A percentile compares a stretch with the other conserved stretches of the same genome.
These are phyloP conservation scores for Peromyscus aztecus DNA, from an alignment of 2,797 vertebrate species.

Conservation along the genomic window DNA sequence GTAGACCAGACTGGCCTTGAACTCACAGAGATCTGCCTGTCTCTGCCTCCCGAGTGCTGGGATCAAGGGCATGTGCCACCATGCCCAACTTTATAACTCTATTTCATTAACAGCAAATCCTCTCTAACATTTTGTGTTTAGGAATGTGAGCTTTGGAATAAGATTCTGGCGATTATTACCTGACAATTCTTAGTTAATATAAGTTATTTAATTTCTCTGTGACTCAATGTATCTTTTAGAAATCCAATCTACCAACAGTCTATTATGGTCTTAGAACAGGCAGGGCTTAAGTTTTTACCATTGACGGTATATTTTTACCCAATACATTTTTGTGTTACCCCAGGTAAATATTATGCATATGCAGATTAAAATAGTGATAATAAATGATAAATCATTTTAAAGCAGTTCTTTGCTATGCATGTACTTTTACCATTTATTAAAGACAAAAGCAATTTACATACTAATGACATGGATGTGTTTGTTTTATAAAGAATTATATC, in stretches of 20 bases:
- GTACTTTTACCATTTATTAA: not conserved
- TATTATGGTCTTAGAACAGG: not conserved
- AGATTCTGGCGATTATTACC: not conserved
- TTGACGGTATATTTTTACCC: not conserved
- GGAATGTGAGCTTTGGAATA: not conserved
- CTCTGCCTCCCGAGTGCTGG: not conserved
- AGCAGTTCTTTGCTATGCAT: not conserved
- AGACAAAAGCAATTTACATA: not conserved
- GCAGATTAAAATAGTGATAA: not conserved
- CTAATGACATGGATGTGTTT: not conserved
- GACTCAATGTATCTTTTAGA: conserved; percentile 4
- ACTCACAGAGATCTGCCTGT: not conserved
- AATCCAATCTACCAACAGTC: not conserved
- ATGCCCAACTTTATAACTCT: not conserved
- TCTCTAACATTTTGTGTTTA: conserved; percentile 1
- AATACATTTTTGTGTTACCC: not conserved
- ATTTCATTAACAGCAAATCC: not conserved
- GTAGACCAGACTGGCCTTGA: not conserved
- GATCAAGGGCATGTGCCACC: not conserved
- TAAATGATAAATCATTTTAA: not conserved
- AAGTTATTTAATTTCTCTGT: not conserved
- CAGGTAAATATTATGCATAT: not conserved
- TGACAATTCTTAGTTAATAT: not conserved
- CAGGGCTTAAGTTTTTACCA: not conserved
- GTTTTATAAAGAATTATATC: not conserved